Evolutionary conservation across 2,113 vertebrate genomes (phyloP), one percentile per base, ranked within the genome.

Genomic region (Ancistrus triradiatus): DNA sequence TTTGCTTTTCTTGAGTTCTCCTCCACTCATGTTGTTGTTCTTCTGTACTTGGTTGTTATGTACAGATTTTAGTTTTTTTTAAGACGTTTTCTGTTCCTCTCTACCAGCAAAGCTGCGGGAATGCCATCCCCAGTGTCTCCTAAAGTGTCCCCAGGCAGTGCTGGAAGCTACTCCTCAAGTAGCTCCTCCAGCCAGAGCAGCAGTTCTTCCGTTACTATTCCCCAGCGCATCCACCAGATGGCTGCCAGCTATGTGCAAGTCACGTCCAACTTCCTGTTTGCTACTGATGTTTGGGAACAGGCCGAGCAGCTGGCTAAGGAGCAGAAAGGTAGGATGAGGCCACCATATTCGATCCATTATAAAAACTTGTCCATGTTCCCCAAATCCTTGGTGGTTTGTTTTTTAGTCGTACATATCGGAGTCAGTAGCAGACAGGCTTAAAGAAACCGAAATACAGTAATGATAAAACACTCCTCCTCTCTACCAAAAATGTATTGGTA

Each of bases 281-380:
- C 95, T 87, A 95, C 91, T 1, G 96, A 99, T 84, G 95, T 98
- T 72, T 99, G 96, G 96, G 96, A 99, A 85, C 96, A 99, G 90
- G 93, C 96, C 0, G 96, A 99, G 68, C 95, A 98, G 75, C 89
- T 97, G 59, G 88, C 92, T 42, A 94, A 91, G 84, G 96, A 98
- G 51, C 95, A 98, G 84, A 96, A 90, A 89, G 96, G 96, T 97
- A 72, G 66, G 48, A 31, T 7, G 7, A 31, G 27, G 3, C 27
- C n/a, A n/a, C n/a, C n/a, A n/a, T n/a, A n/a, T n/a, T n/a, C n/a
- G n/a, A n/a, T n/a, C n/a, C n/a, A n/a, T n/a, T n/a, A n/a, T n/a
- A n/a, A n/a, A n/a, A n/a, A n/a, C n/a, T n/a, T n/a, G n/a, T n/a
- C n/a, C n/a, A n/a, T n/a, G n/a, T n/a, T n/a, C n/a, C n/a, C n/a